These are phyloP conservation scores for Lagorchestes hirsutus DNA, from an alignment of 2,797 vertebrate species.

Conservation along the genomic window DNA sequence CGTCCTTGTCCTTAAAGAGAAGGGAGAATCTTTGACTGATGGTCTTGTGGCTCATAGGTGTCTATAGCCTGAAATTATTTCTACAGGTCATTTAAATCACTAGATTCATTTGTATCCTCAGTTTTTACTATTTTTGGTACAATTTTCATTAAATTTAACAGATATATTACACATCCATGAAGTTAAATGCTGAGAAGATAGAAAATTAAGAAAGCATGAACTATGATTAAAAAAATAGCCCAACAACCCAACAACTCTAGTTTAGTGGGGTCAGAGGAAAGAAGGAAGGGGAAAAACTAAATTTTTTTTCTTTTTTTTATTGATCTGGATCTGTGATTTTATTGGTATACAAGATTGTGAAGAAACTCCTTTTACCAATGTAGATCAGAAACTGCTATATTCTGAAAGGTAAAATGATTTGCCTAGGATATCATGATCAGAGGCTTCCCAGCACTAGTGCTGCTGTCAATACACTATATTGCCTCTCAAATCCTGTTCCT, in stretches of 20 bases:
- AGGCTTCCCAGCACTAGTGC: neutral
- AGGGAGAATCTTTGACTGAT: conserved; percentile 26
- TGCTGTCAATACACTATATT: neutral
- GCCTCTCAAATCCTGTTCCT: neutral
- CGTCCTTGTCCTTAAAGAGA: conserved; percentile 90
- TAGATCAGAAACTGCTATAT: neutral
- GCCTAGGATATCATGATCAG: neutral
- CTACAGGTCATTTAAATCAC: neutral
- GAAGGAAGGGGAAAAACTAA: neutral
- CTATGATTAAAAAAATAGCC: neutral
- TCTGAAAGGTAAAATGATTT: neutral
- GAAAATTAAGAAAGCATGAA: neutral
- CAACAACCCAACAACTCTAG: neutral
- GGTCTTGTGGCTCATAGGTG: neutral
- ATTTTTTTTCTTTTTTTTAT: neutral
- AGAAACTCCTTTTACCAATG: neutral
- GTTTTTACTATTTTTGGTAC: neutral
- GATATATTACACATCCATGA: neutral
- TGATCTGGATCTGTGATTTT: neutral
- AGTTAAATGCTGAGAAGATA: neutral
- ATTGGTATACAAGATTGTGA: neutral
- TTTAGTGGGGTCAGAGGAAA: neutral
- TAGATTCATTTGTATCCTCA: neutral
- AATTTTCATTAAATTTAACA: neutral
- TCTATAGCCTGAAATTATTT: rapidly evolving